These are phyloP conservation scores for Galeopsomyia nigrocyanea DNA, from an alignment of 2,888 invertebrate species.

Conservation along the genomic window DNA sequence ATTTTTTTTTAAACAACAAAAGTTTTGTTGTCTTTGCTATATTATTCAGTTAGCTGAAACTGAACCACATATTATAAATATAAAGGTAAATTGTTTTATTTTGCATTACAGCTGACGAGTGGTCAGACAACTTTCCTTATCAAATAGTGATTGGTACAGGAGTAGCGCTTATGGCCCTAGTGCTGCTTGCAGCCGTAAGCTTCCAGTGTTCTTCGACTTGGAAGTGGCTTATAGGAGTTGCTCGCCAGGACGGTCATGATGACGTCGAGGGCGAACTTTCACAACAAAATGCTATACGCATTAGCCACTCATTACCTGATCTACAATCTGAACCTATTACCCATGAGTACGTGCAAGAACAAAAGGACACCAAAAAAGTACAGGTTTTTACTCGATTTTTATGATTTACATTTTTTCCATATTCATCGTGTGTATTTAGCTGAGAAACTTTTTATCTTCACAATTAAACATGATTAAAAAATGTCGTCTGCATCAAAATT, in stretches of 20 bases:
- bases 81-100: background rate
- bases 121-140: constrained; percentile 67
- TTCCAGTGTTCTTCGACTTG: constrained; percentile 82
- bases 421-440: background rate
- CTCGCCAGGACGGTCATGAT: constrained; percentile 60
- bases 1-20: background rate
- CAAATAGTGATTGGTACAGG: constrained; percentile 74
- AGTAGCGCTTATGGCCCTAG: constrained; percentile 76
- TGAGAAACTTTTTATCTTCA: background rate
- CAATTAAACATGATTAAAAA: no score
- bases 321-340: constrained; percentile 79
- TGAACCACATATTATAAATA: background rate
- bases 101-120: constrained; percentile 32
- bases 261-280: constrained; percentile 72
- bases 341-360: constrained; percentile 80
- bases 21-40: no score
- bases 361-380: constrained; percentile 81
- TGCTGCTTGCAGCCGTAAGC: constrained; percentile 78
- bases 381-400: constrained; percentile 46
- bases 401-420: no score
- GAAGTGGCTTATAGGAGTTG: constrained; percentile 76
- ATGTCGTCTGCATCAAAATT: no score
- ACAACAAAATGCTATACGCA: constrained; percentile 79
- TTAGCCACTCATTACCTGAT: constrained; percentile 83
- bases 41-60: no score